A percentile compares a stretch with the other conserved stretches of the same genome.
Evolutionary conservation across 1,140 invertebrate species (phyloP).

Genomic region (Temnothorax longispinosus): DNA sequence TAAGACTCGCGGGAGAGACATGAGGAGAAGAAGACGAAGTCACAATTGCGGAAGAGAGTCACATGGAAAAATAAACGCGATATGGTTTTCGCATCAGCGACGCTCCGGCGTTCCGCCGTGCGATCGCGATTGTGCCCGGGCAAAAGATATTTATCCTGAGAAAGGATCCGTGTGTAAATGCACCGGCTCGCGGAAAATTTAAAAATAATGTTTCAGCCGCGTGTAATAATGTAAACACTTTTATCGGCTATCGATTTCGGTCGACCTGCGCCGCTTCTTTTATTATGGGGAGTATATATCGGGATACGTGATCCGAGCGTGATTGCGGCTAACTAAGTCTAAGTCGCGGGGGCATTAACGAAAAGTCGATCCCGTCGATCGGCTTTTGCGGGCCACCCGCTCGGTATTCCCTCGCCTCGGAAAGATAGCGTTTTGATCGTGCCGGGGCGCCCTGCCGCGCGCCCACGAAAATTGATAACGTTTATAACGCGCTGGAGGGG

Average conservation of each 20-base stretch:
- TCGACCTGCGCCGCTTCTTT: constrained; percentile 57
- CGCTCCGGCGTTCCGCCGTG: neutral
- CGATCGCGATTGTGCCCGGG: neutral
- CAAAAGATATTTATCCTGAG: constrained; percentile 36
- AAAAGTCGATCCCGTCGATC: constrained; percentile 28
- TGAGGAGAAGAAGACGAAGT: neutral
- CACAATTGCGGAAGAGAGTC: neutral
- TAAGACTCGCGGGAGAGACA: neutral
- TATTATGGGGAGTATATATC: constrained; percentile 46
- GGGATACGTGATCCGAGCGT: constrained; percentile 53
- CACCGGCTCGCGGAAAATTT: constrained; percentile 31
- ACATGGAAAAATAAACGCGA: neutral
- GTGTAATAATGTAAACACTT: constrained; percentile 61
- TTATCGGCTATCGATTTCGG: constrained; percentile 61
- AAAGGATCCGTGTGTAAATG: neutral
- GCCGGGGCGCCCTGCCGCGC: neutral
- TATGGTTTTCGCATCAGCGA: neutral
- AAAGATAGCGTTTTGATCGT: neutral
- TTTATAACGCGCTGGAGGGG: too few relatives aligned
- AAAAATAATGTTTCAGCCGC: constrained; percentile 58
- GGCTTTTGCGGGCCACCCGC: neutral
- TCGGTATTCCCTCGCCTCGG: neutral
- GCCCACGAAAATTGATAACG: neutral
- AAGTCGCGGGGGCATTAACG: constrained; percentile 21
- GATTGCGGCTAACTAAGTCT: constrained; percentile 46